phyloP scores from a whole-genome alignment of 1,140 invertebrate genomes.

The Philopotamus ludificatus region DNA sequence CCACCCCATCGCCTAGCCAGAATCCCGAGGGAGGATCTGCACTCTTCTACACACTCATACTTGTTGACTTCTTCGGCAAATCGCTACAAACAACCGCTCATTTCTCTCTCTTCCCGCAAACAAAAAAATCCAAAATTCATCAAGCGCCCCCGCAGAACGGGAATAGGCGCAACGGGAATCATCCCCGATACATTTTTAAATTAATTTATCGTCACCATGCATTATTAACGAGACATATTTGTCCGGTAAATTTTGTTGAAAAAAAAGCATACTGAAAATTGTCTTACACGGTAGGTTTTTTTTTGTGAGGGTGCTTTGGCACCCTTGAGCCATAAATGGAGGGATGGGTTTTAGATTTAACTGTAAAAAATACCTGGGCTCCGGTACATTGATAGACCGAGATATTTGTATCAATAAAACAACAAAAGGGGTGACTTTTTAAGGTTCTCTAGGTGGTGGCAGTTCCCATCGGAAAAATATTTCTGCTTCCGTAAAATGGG shows the following conservation, averaged over 20 bases:
- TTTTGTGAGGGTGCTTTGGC: too few species aligned
- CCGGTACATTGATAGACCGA: conserved; percentile 23
- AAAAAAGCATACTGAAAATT: too few species aligned
- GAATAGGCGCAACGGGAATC: neutral
- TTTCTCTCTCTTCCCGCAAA: neutral
- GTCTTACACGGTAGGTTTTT: too few species aligned
- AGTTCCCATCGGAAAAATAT: conserved; percentile 17
- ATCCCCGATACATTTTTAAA: neutral
- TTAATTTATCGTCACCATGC: too few species aligned
- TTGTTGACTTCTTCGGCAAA: conserved; percentile 20
- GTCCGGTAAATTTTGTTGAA: too few species aligned
- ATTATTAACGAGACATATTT: too few species aligned
- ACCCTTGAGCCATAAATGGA: too few species aligned
- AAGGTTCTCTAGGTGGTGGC: conserved; percentile 11
- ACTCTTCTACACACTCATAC: conserved; percentile 4
- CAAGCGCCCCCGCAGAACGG: neutral
- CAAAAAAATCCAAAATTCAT: too few species aligned
- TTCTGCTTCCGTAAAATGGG: conserved; percentile 12
- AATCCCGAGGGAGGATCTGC: conserved; percentile 2
- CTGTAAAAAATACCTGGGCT: conserved; percentile 19
- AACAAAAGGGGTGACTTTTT: conserved; percentile 30
- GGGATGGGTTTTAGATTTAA: conserved; percentile 4
- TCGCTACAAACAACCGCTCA: conserved; percentile 3
- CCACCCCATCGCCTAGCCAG: neutral
- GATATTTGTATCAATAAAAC: conserved; percentile 33